phyloP scores from a whole-genome alignment of 2,797 vertebrate genomes.

The Toxotes lorentzi region DNA sequence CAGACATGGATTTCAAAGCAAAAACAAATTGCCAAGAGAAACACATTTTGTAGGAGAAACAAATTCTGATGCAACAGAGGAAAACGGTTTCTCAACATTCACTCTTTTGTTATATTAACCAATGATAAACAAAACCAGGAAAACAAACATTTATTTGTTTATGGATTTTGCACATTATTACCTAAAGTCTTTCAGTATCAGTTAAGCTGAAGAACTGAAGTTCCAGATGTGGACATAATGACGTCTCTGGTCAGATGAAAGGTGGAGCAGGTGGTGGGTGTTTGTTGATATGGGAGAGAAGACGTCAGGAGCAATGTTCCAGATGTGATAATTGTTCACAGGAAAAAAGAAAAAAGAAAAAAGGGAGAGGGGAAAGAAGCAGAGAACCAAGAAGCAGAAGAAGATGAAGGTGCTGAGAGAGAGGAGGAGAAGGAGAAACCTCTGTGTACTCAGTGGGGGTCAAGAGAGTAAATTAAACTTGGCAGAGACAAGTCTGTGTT shows the following conservation, averaged over 20 bases:
- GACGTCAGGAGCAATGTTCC: slow-evolving; percentile 47
- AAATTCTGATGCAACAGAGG: slow-evolving; percentile 45
- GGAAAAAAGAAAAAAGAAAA: slow-evolving; percentile 27
- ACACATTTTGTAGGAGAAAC: slow-evolving; percentile 17
- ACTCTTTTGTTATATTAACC: not conserved
- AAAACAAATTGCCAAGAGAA: slow-evolving; percentile 34
- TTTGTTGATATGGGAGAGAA: slow-evolving; percentile 53
- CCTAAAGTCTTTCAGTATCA: slow-evolving; percentile 9
- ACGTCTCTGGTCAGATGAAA: slow-evolving; percentile 46
- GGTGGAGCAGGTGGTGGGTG: slow-evolving; percentile 57
- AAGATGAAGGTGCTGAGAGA: slow-evolving; percentile 13
- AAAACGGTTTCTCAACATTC: slow-evolving; percentile 13
- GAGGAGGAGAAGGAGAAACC: slow-evolving; percentile 1
- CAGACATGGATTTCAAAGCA: slow-evolving; percentile 32
- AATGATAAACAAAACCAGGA: slow-evolving; percentile 10
- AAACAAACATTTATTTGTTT: slow-evolving; percentile 10
- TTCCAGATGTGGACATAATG: slow-evolving; percentile 48
- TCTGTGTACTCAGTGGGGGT: slow-evolving; percentile 9
- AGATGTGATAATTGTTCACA: slow-evolving; percentile 79
- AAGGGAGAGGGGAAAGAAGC: not conserved
- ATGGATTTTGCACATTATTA: slow-evolving; percentile 5
- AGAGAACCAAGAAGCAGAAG: not conserved
- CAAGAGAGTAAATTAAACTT: slow-evolving; percentile 16
- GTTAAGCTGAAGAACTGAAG: not conserved
- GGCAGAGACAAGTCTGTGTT: not conserved